These are phyloP conservation scores for Brachionus sp. DNA, from an alignment of 1,140 invertebrate species.

Conservation along the genomic window DNA sequence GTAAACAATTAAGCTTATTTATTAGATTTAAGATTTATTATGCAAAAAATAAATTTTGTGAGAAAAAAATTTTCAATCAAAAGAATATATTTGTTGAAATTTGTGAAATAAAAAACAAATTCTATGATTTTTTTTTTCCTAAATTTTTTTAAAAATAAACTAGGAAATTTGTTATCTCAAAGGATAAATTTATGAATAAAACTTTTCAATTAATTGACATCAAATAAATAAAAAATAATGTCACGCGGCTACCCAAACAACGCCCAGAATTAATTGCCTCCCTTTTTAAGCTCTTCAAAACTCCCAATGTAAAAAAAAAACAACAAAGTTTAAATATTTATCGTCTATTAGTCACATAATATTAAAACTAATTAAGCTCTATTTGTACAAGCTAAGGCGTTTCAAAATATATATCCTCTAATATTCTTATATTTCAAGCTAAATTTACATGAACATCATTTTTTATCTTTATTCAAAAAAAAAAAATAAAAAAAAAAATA, in stretches of 20 bases:
- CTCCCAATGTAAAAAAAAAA: background rate
- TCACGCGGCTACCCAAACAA: background rate
- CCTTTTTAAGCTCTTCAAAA: background rate
- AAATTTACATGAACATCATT: background rate
- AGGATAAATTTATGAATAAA: background rate
- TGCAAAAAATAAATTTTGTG: no score
- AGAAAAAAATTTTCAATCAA: no score
- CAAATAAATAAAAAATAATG: background rate
- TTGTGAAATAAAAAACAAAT: no score
- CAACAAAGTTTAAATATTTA: background rate
- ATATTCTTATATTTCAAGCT: background rate
- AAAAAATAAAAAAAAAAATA: no score
- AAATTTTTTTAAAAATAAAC: no score
- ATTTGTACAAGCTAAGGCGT: conserved; percentile 2
- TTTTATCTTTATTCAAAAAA: background rate
- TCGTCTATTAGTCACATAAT: background rate
- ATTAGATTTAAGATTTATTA: no score
- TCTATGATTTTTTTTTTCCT: no score
- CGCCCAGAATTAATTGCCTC: background rate
- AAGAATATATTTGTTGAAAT: no score
- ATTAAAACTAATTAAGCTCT: background rate
- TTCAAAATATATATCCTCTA: background rate
- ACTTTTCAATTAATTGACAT: background rate
- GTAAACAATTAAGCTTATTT: no score
- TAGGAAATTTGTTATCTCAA: background rate